These are phyloP conservation scores for Hydraecia micacea DNA, from an alignment of 2,888 invertebrate genomes.

Conservation along the genomic window DNA sequence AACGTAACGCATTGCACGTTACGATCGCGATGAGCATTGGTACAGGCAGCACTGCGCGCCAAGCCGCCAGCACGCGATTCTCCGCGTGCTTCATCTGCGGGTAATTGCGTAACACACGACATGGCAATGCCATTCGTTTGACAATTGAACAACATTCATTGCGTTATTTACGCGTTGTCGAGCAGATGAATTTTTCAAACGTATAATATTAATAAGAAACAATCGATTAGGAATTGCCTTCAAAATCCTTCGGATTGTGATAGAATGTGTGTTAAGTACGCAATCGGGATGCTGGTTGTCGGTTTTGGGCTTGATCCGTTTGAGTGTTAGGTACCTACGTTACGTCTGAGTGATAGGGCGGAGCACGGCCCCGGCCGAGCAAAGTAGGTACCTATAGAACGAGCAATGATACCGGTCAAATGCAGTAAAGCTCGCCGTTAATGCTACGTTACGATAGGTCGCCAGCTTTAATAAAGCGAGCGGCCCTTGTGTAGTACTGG, in stretches of 20 bases:
- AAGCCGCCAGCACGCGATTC: not conserved
- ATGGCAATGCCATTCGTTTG: not conserved
- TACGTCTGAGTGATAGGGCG: too few relatives aligned
- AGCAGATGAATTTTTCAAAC: not conserved
- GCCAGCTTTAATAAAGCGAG: not conserved
- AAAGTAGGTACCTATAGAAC: not conserved
- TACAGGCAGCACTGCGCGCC: not conserved
- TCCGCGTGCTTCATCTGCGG: not conserved
- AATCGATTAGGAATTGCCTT: not conserved
- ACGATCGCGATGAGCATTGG: not conserved
- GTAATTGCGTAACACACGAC: too few relatives aligned
- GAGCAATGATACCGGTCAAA: not conserved
- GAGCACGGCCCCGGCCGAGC: too few relatives aligned
- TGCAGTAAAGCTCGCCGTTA: not conserved
- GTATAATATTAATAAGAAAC: not conserved
- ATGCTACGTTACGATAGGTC: not conserved
- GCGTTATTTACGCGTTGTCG: not conserved
- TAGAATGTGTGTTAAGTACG: not conserved
- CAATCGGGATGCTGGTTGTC: not conserved
- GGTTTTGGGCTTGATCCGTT: not conserved
- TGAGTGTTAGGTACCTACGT: not conserved
- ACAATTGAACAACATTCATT: not conserved
- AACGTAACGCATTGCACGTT: not conserved
- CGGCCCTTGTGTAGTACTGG: not conserved
- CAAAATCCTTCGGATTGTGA: not conserved